phyloP scores from a whole-genome alignment of 2,113 vertebrate species.

The Bungarus multicinctus region DNA sequence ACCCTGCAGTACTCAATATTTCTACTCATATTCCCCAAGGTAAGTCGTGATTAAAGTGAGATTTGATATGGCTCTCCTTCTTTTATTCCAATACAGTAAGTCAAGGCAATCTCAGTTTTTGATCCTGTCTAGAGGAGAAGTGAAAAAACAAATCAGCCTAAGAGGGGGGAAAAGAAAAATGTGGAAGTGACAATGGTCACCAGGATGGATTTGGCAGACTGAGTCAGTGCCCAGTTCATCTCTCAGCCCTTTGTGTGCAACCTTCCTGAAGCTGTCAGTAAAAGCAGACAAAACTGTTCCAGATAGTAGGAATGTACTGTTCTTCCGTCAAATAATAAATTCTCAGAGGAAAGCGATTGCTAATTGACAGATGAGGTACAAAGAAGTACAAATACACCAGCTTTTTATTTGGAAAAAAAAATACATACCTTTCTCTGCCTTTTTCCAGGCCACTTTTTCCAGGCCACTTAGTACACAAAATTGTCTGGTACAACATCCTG shows the following conservation, averaged over 20 bases:
- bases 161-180: neutral
- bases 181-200: neutral
- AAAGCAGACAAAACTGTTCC: neutral
- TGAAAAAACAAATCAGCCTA: neutral
- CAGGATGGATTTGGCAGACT: neutral
- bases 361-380: neutral
- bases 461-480: no score
- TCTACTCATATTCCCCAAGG: neutral
- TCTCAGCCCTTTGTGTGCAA: neutral
- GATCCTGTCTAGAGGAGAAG: neutral
- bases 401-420: neutral
- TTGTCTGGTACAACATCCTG: no score
- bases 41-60: neutral
- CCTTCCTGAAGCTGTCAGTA: neutral
- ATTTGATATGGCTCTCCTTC: neutral
- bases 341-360: neutral
- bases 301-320: neutral
- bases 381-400: neutral
- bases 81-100: neutral
- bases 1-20: neutral
- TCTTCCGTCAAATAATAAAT: neutral
- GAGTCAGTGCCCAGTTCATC: neutral
- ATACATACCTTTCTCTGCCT: neutral
- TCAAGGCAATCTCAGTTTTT: neutral
- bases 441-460: neutral